Base-by-base conservation (phyloP, 2,797 vertebrate species). In the Nyctalus aviator region DNA sequence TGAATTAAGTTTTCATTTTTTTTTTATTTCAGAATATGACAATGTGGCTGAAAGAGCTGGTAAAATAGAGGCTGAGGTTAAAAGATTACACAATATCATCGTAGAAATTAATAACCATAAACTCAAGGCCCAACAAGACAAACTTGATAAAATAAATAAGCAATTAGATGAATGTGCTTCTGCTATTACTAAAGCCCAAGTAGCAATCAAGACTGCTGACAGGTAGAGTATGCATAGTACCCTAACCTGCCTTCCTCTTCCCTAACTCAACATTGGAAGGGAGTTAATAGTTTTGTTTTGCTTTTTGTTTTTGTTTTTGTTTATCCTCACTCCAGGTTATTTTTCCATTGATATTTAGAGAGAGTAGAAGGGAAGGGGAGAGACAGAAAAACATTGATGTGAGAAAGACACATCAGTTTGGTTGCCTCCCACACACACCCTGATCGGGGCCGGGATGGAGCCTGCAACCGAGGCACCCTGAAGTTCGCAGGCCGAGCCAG, bases 61-160 rank as follows among this genome's bases (percentile, higher is more conserved):
- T 14, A 99, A 99, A 97, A 98, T 99, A 76, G 99, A 99, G 93
- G 97, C 96, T 0, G 99, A 99, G 92, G 98, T 99, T 48, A 99
- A 99, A 84, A 97, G 99, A 2, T 98, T 99, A 73, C 99, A 99
- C 95, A 98, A 98, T 87, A 98, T 99, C 94, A 99, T 99, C 13
- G 95, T 99, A 83, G 99, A 99, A 92, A 99, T 99, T 97, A 99
- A 99, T 95, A 99, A 99, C 84, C 98, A 98, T 93, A 99, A 99
- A 96, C 97, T 99, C 7, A 99, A 99, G 98, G 98, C 98, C 32
- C 99, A 99, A 87, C 99, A 99, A 97, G 99, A 99, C 97, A 99
- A 98, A 95, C 98, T 99, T 1, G 99, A 99, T 97, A 98, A 98
- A 97, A 96, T 99, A 96, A 99, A 98, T 97, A 99, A 99, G 78